Conservation (phyloP, 2,888 invertebrate species). For the Petrolisthes cinctipes region DNA sequence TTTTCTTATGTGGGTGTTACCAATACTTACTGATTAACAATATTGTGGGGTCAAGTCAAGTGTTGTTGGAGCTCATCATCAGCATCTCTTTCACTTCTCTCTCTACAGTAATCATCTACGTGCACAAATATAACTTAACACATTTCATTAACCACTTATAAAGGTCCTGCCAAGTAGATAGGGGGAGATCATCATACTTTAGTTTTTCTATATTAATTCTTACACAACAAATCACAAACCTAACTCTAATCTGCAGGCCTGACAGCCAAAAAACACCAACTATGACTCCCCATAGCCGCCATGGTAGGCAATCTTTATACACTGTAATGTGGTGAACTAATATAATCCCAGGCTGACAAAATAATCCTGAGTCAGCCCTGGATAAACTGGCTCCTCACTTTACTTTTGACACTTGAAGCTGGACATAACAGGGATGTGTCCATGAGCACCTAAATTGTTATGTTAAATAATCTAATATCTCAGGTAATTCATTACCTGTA, state of each 20-base stretch:
- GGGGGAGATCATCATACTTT: conserved; percentile 58
- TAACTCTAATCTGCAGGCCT: conserved; percentile 24
- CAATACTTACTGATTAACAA: not conserved
- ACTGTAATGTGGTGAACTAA: conserved; percentile 45
- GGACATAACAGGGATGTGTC: conserved; percentile 58
- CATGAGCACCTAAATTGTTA: conserved; percentile 53
- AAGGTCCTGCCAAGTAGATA: conserved; percentile 62
- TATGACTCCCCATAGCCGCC: conserved; percentile 64
- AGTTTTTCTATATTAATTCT: conserved; percentile 26
- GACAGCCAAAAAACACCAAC: conserved; percentile 30
- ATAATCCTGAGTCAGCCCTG: not conserved
- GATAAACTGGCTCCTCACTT: conserved; percentile 35
- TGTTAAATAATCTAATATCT: conserved; percentile 21
- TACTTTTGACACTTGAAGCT: conserved; percentile 60
- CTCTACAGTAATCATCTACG: conserved; percentile 27
- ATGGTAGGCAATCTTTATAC: conserved; percentile 59
- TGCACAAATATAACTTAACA: conserved; percentile 56
- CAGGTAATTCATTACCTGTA: conserved; percentile 2
- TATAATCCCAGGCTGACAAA: not conserved
- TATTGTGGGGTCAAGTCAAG: not conserved
- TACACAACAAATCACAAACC: conserved; percentile 42
- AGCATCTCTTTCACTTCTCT: conserved; percentile 12
- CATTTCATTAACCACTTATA: conserved; percentile 44
- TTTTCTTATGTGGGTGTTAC: not conserved
- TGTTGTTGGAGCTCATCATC: not conserved